phyloP scores from a whole-genome alignment of 2,113 vertebrate species.

The Rafetus swinhoei region DNA sequence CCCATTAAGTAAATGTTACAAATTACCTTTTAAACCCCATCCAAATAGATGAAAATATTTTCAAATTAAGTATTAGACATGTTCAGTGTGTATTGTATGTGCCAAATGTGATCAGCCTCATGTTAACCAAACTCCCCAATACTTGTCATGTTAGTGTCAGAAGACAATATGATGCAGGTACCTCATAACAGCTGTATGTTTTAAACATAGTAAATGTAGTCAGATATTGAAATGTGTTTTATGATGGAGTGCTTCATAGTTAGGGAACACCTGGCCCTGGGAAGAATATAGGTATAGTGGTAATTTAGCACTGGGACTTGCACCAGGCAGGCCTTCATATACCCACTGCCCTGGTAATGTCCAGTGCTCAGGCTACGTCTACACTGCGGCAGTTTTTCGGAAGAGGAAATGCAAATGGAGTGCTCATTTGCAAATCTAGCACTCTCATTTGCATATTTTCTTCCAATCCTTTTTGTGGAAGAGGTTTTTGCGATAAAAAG shows the following conservation, averaged over 20 bases:
- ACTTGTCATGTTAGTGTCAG: not conserved
- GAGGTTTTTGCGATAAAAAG: no score
- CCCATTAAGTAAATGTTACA: not conserved
- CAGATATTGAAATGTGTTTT: not conserved
- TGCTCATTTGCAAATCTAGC: no score
- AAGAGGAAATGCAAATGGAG: no score
- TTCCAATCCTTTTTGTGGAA: no score
- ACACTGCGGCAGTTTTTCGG: not conserved
- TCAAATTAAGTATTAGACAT: not conserved
- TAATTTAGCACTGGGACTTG: not conserved
- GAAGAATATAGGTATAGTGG: not conserved
- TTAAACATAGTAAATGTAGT: not conserved
- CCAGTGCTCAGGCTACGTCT: not conserved
- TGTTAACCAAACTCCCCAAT: not conserved
- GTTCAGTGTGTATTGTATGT: not conserved
- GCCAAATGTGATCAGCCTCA: not conserved
- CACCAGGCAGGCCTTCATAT: not conserved
- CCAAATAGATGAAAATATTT: not conserved
- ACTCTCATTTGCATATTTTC: no score
- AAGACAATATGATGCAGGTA: not conserved
- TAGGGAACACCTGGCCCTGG: not conserved
- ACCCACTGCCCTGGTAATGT: not conserved
- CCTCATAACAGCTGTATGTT: not conserved
- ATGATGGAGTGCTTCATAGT: not conserved
- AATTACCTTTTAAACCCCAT: not conserved